Evolutionary conservation across 2,797 vertebrate genomes (phyloP).

Genomic region (Lagodon rhomboides): DNA sequence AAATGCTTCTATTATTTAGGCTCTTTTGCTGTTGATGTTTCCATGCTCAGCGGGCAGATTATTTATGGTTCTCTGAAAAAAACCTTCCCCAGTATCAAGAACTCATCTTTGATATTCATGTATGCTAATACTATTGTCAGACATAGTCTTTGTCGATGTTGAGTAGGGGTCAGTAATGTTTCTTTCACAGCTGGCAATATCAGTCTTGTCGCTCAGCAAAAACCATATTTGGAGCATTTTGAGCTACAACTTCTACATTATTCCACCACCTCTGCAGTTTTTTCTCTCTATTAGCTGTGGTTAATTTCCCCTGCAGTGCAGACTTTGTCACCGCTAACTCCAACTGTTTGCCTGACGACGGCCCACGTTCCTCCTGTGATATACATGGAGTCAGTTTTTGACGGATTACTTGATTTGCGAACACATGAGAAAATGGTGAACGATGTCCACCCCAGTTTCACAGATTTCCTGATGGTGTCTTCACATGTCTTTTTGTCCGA

Average conservation of each 20-base stretch:
- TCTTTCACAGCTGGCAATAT: neutral
- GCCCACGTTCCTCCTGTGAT: neutral
- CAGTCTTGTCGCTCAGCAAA: neutral
- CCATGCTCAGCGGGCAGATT: neutral
- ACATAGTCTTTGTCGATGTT: neutral
- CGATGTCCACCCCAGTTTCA: too few relatives aligned
- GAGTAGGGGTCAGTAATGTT: neutral
- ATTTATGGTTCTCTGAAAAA: constrained; percentile 7
- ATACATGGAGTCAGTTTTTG: neutral
- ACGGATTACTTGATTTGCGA: neutral
- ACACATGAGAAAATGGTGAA: neutral
- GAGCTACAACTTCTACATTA: neutral
- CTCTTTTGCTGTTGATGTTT: constrained; percentile 6
- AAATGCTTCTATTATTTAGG: neutral
- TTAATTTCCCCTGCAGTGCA: neutral
- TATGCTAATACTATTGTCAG: neutral
- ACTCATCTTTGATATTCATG: neutral
- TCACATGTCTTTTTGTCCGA: neutral
- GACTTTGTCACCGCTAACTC: neutral
- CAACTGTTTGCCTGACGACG: neutral
- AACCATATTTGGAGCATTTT: neutral
- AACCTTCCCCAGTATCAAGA: neutral
- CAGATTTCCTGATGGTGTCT: neutral
- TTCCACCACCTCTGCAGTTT: neutral
- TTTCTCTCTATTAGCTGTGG: neutral